A percentile compares a stretch with the other conserved stretches of the same genome.
Conservation (phyloP, 2,888 invertebrate genomes). For the Tenthredo mesomela region DNA sequence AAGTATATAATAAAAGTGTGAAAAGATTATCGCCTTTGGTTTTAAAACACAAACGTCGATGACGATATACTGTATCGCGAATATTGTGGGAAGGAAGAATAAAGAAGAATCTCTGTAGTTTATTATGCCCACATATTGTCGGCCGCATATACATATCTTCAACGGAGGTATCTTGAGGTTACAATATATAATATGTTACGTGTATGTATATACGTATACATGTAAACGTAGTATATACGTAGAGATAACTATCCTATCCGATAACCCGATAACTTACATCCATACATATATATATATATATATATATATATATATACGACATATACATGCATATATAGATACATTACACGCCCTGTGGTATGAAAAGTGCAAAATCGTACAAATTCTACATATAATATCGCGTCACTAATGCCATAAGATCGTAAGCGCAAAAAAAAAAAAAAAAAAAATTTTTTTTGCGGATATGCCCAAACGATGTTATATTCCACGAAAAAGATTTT, state of each 20-base stretch:
- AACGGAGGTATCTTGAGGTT: not conserved
- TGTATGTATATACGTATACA: not conserved
- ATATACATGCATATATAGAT: not conserved
- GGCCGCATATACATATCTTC: not conserved
- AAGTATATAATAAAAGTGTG: not conserved
- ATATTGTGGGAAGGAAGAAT: not conserved
- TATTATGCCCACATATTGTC: not conserved
- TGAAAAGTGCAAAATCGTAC: no score
- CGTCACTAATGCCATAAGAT: no score
- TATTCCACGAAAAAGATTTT: no score
- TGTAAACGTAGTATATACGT: not conserved
- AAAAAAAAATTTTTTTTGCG: no score
- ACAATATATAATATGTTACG: not conserved
- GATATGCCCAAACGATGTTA: no score
- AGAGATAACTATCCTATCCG: not conserved
- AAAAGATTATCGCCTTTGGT: slow-evolving; percentile 1
- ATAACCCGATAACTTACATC: not conserved
- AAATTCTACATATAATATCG: no score
- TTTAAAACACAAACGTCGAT: not conserved
- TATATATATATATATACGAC: not conserved
- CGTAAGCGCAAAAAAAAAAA: no score
- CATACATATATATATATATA: not conserved
- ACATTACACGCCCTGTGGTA: not conserved
- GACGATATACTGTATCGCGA: not conserved
- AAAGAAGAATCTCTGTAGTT: not conserved